These are phyloP conservation scores for Scomber colias DNA, from an alignment of 2,113 vertebrate genomes.

Conservation along the genomic window DNA sequence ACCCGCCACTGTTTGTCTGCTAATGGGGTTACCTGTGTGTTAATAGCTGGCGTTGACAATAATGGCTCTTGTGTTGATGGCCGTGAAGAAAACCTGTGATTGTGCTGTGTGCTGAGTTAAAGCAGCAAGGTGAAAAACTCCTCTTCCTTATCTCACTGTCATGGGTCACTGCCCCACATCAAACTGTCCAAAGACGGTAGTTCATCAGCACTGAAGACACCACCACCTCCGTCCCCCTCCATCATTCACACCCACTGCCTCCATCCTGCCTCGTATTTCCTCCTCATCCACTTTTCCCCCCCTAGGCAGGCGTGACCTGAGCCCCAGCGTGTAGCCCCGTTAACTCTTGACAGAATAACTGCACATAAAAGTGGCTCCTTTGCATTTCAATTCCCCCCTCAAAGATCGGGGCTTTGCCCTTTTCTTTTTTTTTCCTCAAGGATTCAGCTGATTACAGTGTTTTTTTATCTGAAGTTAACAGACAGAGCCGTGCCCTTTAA, in stretches of 20 bases:
- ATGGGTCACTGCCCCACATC: slow-evolving; percentile 50
- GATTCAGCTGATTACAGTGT: slow-evolving; percentile 50
- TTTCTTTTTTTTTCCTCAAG: slow-evolving; percentile 31
- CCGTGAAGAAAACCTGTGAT: not conserved
- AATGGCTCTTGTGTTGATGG: not conserved
- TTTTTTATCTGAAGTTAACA: slow-evolving; percentile 50
- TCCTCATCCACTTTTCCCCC: slow-evolving; percentile 21
- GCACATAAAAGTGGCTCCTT: slow-evolving; percentile 37
- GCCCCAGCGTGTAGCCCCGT: not conserved
- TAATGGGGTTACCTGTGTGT: slow-evolving; percentile 40
- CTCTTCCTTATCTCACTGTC: slow-evolving; percentile 1
- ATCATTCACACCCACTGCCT: slow-evolving; percentile 36
- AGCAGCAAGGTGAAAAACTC: slow-evolving; percentile 4
- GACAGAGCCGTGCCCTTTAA: slow-evolving; percentile 40
- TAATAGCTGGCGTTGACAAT: slow-evolving; percentile 27
- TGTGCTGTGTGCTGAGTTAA: not conserved
- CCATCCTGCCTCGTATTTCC: slow-evolving; percentile 23
- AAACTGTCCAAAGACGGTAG: slow-evolving; percentile 54
- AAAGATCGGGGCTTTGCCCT: not conserved
- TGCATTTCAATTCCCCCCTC: slow-evolving; percentile 15
- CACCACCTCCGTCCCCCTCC: not conserved
- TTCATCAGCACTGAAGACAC: slow-evolving; percentile 18
- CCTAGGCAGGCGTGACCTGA: slow-evolving; percentile 21
- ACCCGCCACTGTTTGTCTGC: not conserved
- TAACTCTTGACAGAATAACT: slow-evolving; percentile 40